Evolutionary conservation across 2,888 invertebrate genomes (phyloP), one percentile per base, ranked within the genome.

Genomic region (Macrophya alboannulata): DNA sequence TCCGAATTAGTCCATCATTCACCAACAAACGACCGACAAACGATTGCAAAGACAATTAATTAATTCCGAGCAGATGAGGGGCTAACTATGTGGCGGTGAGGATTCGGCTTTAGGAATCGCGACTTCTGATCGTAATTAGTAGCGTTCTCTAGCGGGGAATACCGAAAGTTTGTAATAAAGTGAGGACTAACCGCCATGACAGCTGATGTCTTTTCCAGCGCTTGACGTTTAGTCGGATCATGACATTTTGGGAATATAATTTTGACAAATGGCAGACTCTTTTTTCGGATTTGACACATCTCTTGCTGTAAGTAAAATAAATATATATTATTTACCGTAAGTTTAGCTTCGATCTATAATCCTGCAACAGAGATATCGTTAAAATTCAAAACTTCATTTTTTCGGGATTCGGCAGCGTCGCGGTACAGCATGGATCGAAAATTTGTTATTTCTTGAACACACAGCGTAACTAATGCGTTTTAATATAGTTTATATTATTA

Each of bases 261-360:
- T 91, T 89, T 89, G 87, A 90, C 92, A 94, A 96, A 97, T 97
- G 97, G 97, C 97, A 96, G 96, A 97, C 96, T 96, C 97, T 94
- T 97, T 97, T 96, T 97, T 97, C 95, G 97, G 96, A 95, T 97
- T 97, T 95, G 96, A 97, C 95, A 95, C 97, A 94, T 95, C 96
- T 94, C 93, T 96, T 95, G 96, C 96, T 95, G 97, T 97, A 94
- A 97, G 96, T 95, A 92, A 43, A 88, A 84, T 40, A 6, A 21
- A 17, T 15, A 37, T 77, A 65, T 43, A 15, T 37, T 25, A 77
- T 81, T 40, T 68, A 43, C 79, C 8, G 45, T 37, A 21, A 72
- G 9, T 79, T 72, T 65, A 10, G 10, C 45, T 31, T 9, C 10
- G 68, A 37, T 81, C 51, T 4, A 25, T 48, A 17, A 21, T 37